A percentile compares a stretch with the other conserved stretches of the same genome.
phyloP scores from a whole-genome alignment of 2,113 vertebrate species.

The Hemibagrus wyckioides region DNA sequence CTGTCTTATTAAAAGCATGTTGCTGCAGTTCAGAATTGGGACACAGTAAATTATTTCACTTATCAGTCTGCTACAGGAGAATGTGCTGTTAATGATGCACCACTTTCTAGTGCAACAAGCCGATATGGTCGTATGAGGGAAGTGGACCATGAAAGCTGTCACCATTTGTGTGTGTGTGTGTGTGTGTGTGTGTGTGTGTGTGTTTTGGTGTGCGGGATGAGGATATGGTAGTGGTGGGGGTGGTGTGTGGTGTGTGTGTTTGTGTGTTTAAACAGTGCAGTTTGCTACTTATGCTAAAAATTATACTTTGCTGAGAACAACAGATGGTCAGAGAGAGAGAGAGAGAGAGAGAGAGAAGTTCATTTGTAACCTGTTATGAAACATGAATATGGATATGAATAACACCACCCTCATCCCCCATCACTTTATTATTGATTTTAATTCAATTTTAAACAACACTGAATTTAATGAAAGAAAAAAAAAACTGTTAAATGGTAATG shows the following conservation, averaged over 20 bases:
- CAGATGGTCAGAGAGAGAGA: conserved; percentile 42
- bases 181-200: conserved; percentile 10
- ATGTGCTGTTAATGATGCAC: conserved; percentile 20
- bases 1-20: conserved; percentile 4
- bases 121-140: neutral
- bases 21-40: neutral
- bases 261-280: neutral
- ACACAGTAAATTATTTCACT: conserved; percentile 6
- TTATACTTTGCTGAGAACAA: conserved; percentile 18
- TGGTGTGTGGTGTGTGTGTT: neutral
- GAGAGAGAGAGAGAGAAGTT: neutral
- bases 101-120: conserved; percentile 17
- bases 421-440: neutral
- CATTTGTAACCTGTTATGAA: neutral
- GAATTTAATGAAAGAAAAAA: neutral
- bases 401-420: neutral
- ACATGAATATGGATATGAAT: conserved; percentile 1
- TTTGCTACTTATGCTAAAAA: conserved; percentile 5
- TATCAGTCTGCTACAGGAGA: conserved; percentile 16
- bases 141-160: conserved; percentile 2
- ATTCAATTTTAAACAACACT: neutral
- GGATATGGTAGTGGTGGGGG: too few relatives aligned
- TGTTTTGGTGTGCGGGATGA: neutral
- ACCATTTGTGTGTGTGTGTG: neutral
- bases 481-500: neutral